These are phyloP conservation scores for Gymnopithys bicolor DNA, from an alignment of 2,797 vertebrate species.

Conservation along the genomic window DNA sequence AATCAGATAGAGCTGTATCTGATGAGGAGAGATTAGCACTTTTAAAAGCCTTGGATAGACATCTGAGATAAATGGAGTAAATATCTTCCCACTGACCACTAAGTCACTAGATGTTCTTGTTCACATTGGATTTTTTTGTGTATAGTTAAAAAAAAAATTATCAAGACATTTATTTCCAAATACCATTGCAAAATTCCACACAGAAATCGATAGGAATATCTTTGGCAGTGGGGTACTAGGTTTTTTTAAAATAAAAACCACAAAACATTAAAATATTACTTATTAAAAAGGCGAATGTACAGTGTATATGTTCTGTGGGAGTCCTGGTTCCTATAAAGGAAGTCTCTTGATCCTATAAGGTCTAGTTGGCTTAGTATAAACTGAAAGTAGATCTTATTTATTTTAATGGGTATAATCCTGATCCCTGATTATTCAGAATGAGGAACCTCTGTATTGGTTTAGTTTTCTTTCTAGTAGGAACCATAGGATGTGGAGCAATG, in stretches of 20 bases:
- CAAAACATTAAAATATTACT: background rate
- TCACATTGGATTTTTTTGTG: background rate
- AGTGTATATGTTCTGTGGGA: background rate
- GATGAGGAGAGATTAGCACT: background rate
- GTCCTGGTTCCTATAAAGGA: background rate
- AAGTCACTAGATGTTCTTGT: background rate
- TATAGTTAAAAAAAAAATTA: background rate
- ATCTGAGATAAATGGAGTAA: background rate
- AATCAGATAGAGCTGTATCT: background rate
- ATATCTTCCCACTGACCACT: background rate
- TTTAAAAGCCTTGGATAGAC: background rate
- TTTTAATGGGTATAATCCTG: background rate
- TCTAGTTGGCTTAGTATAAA: background rate
- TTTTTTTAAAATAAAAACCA: background rate
- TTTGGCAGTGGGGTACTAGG: accelerated
- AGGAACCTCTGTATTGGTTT: background rate
- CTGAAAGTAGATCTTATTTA: background rate
- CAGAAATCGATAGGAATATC: background rate
- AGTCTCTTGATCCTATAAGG: background rate
- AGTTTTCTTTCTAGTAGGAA: background rate
- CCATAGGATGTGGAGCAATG: accelerated
- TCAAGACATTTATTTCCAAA: background rate
- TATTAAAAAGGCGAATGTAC: background rate
- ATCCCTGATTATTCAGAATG: background rate
- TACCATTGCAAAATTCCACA: background rate